phyloP scores from a whole-genome alignment of 2,888 invertebrate genomes.

The Thysanoteuthis rhombus region DNA sequence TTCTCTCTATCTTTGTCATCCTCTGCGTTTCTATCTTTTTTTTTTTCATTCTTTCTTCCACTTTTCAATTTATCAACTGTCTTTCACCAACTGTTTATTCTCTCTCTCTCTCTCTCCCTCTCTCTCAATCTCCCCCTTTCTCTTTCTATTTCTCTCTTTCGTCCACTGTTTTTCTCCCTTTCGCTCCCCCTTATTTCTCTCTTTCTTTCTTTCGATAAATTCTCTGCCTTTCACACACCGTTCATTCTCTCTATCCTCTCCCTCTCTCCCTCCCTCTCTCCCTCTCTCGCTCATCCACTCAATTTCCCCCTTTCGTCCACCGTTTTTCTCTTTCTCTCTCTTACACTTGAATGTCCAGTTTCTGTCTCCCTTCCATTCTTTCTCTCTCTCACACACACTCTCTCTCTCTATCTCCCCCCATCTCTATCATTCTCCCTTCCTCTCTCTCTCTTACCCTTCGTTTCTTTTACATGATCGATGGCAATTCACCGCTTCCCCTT shows the following conservation, averaged over 20 bases:
- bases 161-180: neutral
- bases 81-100: neutral
- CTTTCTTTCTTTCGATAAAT: too few species aligned
- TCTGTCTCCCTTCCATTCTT: neutral
- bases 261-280: too few species aligned
- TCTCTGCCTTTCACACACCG: neutral
- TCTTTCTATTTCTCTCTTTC: neutral
- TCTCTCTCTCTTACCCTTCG: too few species aligned
- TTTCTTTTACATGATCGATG: too few species aligned
- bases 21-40: neutral
- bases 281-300: neutral
- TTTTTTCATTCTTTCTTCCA: neutral
- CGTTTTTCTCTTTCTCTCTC: neutral
- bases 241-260: neutral
- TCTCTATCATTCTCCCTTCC: too few species aligned
- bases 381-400: too few species aligned
- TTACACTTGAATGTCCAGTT: neutral
- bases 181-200: neutral
- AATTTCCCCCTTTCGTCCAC: neutral
- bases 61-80: neutral
- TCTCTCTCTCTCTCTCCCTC: accelerated
- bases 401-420: too few species aligned
- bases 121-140: neutral
- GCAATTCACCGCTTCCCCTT: too few species aligned
- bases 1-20: neutral